Conservation (phyloP, 1,140 invertebrate species). For the Sipha flava region DNA sequence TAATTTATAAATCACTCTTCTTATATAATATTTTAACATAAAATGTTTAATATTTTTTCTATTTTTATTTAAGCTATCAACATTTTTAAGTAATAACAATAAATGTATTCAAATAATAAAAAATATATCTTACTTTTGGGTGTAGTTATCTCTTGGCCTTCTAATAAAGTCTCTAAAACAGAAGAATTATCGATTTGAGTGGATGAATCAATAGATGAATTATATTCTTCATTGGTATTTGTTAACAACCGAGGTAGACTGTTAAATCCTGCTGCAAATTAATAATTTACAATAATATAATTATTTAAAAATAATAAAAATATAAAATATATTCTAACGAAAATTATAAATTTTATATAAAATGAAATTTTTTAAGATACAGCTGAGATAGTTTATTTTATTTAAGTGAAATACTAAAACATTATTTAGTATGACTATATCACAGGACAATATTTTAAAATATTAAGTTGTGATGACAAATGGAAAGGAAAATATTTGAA, state of each 20-base stretch:
- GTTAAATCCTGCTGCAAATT: slow-evolving; percentile 58
- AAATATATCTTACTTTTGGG: slow-evolving; percentile 21
- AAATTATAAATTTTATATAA: no score
- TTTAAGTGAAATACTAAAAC: no score
- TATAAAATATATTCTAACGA: not conserved
- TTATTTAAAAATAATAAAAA: not conserved
- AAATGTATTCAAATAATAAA: not conserved
- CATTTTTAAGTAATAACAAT: not conserved
- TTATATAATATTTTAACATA: not conserved
- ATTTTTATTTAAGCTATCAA: no score
- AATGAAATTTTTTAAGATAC: not conserved
- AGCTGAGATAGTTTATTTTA: not conserved
- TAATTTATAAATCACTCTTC: not conserved
- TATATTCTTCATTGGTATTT: slow-evolving; percentile 46
- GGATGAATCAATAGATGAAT: not conserved
- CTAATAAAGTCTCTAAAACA: slow-evolving; percentile 54
- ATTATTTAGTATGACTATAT: no score
- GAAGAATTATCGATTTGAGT: slow-evolving; percentile 48
- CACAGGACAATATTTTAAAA: no score
- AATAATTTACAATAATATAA: not conserved
- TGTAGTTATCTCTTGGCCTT: slow-evolving; percentile 48
- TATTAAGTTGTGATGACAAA: no score
- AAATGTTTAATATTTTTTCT: not conserved
- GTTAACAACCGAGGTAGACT: slow-evolving; percentile 73
- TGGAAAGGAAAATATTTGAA: no score